A percentile compares a stretch with the other conserved stretches of the same genome.
Conservation (phyloP, 30 jellyfish, hydroid and myxozoan genomes). For the Chrysaora quinquecirrha region DNA sequence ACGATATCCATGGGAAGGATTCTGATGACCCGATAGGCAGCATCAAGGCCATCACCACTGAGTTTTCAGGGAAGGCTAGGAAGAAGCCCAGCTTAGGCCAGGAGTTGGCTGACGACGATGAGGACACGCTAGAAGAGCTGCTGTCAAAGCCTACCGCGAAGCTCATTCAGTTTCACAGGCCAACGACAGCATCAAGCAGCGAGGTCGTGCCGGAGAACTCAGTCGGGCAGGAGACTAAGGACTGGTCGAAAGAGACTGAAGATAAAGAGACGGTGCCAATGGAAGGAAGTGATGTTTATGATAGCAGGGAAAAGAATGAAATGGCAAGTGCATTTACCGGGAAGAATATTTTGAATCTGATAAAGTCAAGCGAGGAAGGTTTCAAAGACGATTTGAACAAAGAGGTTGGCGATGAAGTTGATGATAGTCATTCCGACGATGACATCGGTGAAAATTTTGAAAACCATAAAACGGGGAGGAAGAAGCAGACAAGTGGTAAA, state of each 20-base stretch:
- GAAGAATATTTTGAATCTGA: slow-evolving; percentile 42
- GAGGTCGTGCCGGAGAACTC: slow-evolving; percentile 52
- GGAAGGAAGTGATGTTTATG: neutral
- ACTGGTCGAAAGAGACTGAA: slow-evolving; percentile 40
- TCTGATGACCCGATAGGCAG: slow-evolving; percentile 56
- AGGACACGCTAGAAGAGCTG: slow-evolving; percentile 52
- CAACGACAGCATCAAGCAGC: slow-evolving; percentile 27
- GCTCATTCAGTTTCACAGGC: slow-evolving; percentile 48
- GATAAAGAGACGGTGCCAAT: slow-evolving; percentile 12
- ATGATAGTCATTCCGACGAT: neutral
- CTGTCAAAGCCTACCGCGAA: slow-evolving; percentile 63
- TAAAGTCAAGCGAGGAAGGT: slow-evolving; percentile 32
- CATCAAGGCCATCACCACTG: slow-evolving; percentile 27
- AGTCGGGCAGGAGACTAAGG: slow-evolving; percentile 54
- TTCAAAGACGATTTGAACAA: slow-evolving; percentile 22
- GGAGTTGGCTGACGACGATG: slow-evolving; percentile 64
- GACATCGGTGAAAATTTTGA: neutral
- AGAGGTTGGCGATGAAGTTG: neutral
- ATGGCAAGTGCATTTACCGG: slow-evolving; percentile 9
- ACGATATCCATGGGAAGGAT: slow-evolving; percentile 57
- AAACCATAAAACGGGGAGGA: neutral
- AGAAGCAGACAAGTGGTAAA: neutral
- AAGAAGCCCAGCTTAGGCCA: slow-evolving; percentile 46
- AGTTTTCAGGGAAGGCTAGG: neutral
- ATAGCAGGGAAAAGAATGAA: slow-evolving; percentile 14